A percentile compares a stretch with the other conserved stretches of the same genome.
phyloP scores from a whole-genome alignment of 2,888 invertebrate genomes.

The Leucophenga maculata region DNA sequence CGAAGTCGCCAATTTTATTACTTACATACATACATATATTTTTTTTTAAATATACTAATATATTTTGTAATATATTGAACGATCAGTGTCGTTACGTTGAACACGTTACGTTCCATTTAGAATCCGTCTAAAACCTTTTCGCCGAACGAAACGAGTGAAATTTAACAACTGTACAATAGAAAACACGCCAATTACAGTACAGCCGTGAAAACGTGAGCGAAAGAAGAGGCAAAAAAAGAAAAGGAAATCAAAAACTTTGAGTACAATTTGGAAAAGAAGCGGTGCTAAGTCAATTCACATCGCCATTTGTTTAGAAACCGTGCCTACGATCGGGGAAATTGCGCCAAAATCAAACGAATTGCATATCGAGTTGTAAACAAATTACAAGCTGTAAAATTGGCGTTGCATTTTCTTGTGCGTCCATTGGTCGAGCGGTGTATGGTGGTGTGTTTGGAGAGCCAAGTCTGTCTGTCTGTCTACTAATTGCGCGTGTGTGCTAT shows the following conservation, averaged over 20 bases:
- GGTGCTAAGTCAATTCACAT: neutral
- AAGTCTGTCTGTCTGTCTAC: too few species aligned
- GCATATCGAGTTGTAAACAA: neutral
- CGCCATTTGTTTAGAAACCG: neutral
- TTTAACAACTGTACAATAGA: neutral
- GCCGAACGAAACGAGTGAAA: neutral
- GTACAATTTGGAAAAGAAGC: neutral
- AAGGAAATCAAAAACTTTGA: neutral
- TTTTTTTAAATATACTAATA: slow-evolving; percentile 10
- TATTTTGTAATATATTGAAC: too few species aligned
- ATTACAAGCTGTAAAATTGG: neutral
- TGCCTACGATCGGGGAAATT: neutral
- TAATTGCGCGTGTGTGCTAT: too few species aligned
- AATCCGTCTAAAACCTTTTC: neutral
- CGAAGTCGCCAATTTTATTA: slow-evolving; percentile 2
- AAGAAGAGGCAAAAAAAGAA: neutral
- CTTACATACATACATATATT: neutral
- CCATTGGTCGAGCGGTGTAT: neutral
- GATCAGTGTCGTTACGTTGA: neutral
- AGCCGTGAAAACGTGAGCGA: slow-evolving; percentile 12
- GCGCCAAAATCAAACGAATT: slow-evolving; percentile 2
- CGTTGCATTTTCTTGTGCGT: neutral
- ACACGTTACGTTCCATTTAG: too few species aligned
- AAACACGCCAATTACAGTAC: slow-evolving; percentile 16
- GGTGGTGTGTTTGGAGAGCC: too few species aligned